A percentile compares a stretch with the other conserved stretches of the same genome.
Conservation (phyloP, 2,888 invertebrate genomes). For the Tenthredo notha region DNA sequence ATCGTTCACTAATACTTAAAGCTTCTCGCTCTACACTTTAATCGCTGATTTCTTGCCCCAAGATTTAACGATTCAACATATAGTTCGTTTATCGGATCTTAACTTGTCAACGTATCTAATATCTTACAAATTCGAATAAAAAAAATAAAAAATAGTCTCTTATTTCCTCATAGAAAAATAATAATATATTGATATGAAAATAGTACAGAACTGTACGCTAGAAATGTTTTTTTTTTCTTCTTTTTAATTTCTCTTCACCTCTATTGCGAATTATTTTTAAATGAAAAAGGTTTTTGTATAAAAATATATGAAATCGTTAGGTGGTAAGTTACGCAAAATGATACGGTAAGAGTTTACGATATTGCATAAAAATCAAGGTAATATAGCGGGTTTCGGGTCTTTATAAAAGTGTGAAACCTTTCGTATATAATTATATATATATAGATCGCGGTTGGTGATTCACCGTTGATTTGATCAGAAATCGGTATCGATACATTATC, state of each 20-base stretch:
- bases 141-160: not conserved
- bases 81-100: not conserved
- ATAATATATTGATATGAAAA: not conserved
- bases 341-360: not conserved
- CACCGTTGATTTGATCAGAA: not conserved
- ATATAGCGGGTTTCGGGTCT: constrained; percentile 37
- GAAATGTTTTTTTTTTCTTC: not conserved
- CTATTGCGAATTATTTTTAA: not conserved
- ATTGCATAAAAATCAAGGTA: constrained; percentile 17
- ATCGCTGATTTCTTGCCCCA: not conserved
- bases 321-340: not conserved
- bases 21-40: not conserved
- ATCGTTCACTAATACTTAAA: not conserved
- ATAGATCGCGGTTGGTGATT: constrained; percentile 10
- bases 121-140: not conserved
- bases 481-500: not conserved
- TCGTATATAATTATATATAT: not conserved
- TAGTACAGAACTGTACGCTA: not conserved
- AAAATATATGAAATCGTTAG: not conserved
- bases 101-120: not conserved
- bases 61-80: not conserved
- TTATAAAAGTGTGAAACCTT: not conserved
- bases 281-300: not conserved
- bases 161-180: not conserved
- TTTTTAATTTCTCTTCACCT: no score